phyloP scores from a whole-genome alignment of 2,113 vertebrate species.

The Microtus richardsoni region DNA sequence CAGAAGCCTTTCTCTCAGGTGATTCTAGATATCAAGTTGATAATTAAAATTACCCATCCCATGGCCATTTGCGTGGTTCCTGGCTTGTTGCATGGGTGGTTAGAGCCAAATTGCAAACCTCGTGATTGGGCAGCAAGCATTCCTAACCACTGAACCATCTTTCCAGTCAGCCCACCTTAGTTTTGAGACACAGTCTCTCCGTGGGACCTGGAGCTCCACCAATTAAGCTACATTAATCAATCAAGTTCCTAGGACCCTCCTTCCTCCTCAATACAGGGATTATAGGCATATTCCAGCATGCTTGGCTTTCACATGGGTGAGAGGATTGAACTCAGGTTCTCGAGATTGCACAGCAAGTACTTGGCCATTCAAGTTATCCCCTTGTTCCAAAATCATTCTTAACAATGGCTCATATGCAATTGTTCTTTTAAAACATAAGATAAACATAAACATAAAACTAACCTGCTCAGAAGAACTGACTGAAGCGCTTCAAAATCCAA shows the following conservation, averaged over 20 bases:
- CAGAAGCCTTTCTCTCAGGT: background rate
- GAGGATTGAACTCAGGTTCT: background rate
- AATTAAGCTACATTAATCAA: background rate
- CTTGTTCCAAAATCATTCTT: background rate
- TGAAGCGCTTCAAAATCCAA: slow-evolving; percentile 85
- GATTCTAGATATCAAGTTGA: background rate
- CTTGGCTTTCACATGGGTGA: background rate
- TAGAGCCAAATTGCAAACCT: background rate
- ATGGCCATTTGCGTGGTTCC: background rate
- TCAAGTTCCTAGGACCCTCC: background rate
- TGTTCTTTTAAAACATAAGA: background rate
- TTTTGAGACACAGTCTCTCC: background rate
- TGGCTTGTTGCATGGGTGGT: background rate
- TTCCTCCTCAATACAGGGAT: background rate
- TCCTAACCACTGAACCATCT: background rate
- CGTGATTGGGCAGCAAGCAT: background rate
- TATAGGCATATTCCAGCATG: background rate
- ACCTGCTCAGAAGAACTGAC: slow-evolving; percentile 39
- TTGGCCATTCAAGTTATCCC: background rate
- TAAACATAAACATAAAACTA: background rate
- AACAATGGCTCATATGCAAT: background rate
- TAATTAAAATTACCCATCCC: background rate
- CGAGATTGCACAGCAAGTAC: background rate
- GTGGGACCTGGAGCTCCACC: background rate
- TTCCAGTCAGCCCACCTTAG: background rate